Evolutionary conservation across 2,113 vertebrate species (phyloP).

Genomic region (Scopus umbretta): DNA sequence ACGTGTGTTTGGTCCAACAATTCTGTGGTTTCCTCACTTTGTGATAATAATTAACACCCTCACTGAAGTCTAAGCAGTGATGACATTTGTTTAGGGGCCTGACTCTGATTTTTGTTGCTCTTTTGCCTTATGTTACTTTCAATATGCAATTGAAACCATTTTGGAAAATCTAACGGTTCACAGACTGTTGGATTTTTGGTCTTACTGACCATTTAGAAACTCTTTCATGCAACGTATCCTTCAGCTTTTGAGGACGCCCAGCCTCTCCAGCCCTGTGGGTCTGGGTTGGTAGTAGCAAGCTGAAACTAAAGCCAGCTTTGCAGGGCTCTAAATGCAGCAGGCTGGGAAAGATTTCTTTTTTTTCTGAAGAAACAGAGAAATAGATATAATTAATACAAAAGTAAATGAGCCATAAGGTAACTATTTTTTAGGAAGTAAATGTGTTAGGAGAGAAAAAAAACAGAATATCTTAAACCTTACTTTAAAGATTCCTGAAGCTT

Average conservation of each 20-base stretch:
- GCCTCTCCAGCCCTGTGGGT: neutral
- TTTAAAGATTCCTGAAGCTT: constrained; percentile 23
- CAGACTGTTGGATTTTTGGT: neutral
- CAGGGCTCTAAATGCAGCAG: neutral
- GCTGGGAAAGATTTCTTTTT: neutral
- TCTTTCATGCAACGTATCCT: neutral
- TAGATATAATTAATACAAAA: neutral
- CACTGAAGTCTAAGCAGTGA: constrained; percentile 37
- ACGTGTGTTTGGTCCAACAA: constrained; percentile 40
- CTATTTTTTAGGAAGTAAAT: neutral
- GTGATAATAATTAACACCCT: constrained; percentile 65
- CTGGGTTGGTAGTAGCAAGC: neutral
- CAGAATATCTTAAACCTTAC: neutral
- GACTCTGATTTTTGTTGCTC: constrained; percentile 36
- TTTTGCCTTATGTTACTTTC: constrained; percentile 17
- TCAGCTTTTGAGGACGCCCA: neutral
- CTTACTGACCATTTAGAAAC: neutral
- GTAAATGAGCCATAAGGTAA: neutral
- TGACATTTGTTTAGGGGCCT: constrained; percentile 44
- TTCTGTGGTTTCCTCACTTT: constrained; percentile 63
- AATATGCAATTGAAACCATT: constrained; percentile 1
- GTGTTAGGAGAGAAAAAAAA: neutral
- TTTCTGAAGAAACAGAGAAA: neutral
- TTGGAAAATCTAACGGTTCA: neutral
- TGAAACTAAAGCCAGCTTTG: neutral